phyloP scores from a whole-genome alignment of 2,797 vertebrate species.

The Argentina silus region DNA sequence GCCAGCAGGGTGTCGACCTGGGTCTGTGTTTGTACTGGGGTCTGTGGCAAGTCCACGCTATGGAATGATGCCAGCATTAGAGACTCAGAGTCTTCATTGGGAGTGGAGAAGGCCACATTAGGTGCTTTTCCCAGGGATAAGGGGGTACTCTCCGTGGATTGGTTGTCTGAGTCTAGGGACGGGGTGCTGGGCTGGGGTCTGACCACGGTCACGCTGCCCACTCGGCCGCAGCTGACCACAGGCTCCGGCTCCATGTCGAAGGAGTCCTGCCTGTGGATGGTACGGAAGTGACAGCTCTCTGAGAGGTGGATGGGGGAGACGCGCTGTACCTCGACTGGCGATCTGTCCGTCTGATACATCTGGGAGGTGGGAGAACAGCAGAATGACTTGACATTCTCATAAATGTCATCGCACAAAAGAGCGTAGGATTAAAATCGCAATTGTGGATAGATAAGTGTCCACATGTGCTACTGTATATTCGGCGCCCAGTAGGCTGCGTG shows the following conservation, averaged over 20 bases:
- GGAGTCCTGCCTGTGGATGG: conserved; percentile 77
- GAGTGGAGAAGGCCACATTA: conserved; percentile 35
- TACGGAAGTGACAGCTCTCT: conserved; percentile 69
- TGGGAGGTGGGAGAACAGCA: conserved; percentile 34
- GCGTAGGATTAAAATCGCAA: neutral
- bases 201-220: conserved; percentile 66
- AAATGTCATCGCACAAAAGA: too few species aligned
- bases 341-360: conserved; percentile 69
- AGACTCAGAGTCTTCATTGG: conserved; percentile 28
- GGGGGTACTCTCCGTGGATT: conserved; percentile 4
- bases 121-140: conserved; percentile 23
- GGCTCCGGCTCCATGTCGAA: conserved; percentile 65
- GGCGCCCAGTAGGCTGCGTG: too few species aligned
- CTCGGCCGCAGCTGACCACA: conserved; percentile 42
- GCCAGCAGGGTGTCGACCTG: conserved; percentile 15
- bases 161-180: conserved; percentile 38
- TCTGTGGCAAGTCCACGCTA: conserved; percentile 20
- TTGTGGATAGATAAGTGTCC: conserved; percentile 5
- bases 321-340: conserved; percentile 48
- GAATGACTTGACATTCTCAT: too few species aligned
- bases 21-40: neutral
- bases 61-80: conserved; percentile 14
- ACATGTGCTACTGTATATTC: neutral
- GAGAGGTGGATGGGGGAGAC: conserved; percentile 32
- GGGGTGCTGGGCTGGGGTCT: conserved; percentile 71